phyloP scores from a whole-genome alignment of 2,113 vertebrate species.

The Accipiter cooperii region DNA sequence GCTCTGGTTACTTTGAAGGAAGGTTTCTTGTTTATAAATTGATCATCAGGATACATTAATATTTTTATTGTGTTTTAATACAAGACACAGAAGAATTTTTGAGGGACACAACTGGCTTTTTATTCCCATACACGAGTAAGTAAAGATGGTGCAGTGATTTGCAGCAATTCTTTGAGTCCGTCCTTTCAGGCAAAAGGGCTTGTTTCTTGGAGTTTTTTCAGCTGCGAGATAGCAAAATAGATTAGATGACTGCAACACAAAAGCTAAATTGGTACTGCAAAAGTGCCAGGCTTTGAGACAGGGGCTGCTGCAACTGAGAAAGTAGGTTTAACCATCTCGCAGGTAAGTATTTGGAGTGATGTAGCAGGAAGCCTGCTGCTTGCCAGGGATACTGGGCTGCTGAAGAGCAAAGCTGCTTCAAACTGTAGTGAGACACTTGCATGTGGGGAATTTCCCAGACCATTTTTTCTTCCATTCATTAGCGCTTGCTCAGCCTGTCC shows the following conservation, averaged over 20 bases:
- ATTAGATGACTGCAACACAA: background rate
- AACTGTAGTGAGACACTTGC: background rate
- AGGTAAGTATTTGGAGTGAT: background rate
- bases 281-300: background rate
- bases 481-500: background rate
- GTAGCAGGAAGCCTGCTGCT: background rate
- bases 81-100: background rate
- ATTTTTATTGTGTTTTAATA: background rate
- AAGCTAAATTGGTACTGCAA: background rate
- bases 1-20: background rate
- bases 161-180: background rate
- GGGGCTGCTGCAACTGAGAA: background rate
- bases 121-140: background rate
- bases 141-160: background rate
- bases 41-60: background rate
- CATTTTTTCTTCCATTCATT: background rate
- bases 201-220: background rate
- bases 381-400: background rate
- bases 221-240: background rate
- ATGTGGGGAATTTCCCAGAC: background rate
- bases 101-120: background rate
- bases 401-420: background rate
- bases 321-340: rapidly evolving
- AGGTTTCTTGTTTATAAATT: background rate
- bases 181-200: background rate